phyloP scores from a whole-genome alignment of 23 tunicate genomes.

The Ascidia mentula region DNA sequence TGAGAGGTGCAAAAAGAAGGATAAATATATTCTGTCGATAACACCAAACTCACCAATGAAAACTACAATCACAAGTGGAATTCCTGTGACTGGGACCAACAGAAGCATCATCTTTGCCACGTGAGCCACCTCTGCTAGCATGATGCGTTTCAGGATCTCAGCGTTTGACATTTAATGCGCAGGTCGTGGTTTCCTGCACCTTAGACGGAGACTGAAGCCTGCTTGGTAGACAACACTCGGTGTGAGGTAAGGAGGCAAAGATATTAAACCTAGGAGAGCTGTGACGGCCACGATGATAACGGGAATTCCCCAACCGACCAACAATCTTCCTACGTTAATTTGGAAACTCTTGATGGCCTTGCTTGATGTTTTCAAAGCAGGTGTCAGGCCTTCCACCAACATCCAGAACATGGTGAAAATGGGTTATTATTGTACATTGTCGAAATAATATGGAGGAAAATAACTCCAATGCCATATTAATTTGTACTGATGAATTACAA shows the following conservation, averaged over 20 bases:
- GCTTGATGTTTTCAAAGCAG: background rate
- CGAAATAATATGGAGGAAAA: no score
- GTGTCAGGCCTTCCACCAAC: constrained; percentile 14
- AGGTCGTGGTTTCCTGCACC: background rate
- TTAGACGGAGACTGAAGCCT: background rate
- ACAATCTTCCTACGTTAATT: background rate
- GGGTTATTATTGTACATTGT: no score
- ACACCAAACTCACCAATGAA: background rate
- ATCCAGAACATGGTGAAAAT: background rate
- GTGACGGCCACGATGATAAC: background rate
- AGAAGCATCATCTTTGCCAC: background rate
- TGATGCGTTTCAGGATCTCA: background rate
- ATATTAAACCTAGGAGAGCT: background rate
- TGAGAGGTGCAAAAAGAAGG: no score
- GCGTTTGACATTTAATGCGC: background rate
- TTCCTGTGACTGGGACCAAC: background rate
- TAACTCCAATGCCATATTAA: no score
- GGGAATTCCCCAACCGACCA: background rate
- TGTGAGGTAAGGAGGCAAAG: background rate
- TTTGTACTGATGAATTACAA: no score
- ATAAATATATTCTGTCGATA: no score
- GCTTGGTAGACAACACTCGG: background rate
- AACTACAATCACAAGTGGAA: background rate
- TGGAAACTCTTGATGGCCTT: background rate
- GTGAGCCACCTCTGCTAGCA: background rate